These are phyloP conservation scores for Pocillopora verrucosa DNA, from an alignment of 64 coral and sea anemone genomes.

Conservation along the genomic window DNA sequence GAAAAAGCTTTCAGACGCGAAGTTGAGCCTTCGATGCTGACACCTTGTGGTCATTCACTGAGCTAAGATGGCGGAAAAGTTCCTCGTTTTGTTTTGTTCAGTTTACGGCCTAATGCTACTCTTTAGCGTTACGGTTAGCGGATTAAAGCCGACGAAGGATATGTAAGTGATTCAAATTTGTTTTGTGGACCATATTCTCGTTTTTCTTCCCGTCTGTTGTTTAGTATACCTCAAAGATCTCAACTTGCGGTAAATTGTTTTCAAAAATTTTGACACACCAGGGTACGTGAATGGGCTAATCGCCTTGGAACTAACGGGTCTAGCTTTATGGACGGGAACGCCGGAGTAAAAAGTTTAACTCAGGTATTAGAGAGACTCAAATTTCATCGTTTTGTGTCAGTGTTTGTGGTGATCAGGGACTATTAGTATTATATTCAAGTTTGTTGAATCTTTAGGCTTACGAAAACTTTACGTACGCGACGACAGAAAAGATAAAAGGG, in stretches of 20 bases:
- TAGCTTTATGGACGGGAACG: background rate
- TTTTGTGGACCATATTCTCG: background rate
- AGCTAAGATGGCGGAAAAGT: conserved; percentile 33
- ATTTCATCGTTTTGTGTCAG: conserved; percentile 46
- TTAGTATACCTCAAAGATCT: conserved; percentile 2
- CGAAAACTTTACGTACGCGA: conserved; percentile 25
- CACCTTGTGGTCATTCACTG: conserved; percentile 2
- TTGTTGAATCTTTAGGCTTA: conserved; percentile 47
- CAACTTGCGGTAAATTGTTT: conserved; percentile 6
- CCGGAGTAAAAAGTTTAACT: conserved; percentile 5
- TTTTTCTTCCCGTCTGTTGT: background rate
- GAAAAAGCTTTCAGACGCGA: background rate
- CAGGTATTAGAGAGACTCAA: conserved; percentile 11
- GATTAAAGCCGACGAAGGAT: conserved; percentile 6
- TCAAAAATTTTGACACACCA: conserved; percentile 10
- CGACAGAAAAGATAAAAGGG: background rate
- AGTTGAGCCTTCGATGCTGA: conserved; percentile 42
- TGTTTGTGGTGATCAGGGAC: background rate
- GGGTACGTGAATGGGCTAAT: conserved; percentile 47
- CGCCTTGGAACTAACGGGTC: conserved; percentile 12
- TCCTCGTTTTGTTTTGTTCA: conserved; percentile 17
- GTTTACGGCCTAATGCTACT: conserved; percentile 32
- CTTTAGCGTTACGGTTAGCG: conserved; percentile 5
- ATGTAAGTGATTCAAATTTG: conserved; percentile 26
- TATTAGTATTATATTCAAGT: conserved; percentile 38